phyloP scores from a whole-genome alignment of 92 coral and sea anemone species.

The Epizoanthus stellaris region DNA sequence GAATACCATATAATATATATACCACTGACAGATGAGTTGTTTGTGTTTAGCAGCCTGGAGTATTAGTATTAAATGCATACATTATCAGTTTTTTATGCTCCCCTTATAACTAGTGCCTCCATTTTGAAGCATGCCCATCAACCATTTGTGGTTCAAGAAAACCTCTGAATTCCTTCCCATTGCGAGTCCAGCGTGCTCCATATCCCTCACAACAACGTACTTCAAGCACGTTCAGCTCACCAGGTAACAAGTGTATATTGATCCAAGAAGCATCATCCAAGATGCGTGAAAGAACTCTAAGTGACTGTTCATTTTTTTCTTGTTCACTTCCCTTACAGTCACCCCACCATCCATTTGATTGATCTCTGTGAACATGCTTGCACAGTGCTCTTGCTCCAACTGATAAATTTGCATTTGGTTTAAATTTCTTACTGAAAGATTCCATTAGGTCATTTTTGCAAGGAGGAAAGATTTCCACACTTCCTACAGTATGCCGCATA shows the following conservation, averaged over 20 bases:
- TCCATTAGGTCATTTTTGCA: slow-evolving; percentile 43
- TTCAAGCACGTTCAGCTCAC: slow-evolving; percentile 85
- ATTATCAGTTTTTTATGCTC: too few relatives aligned
- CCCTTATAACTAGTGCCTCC: slow-evolving; percentile 77
- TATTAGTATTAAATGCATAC: too few relatives aligned
- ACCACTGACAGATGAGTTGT: too few relatives aligned
- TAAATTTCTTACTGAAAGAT: slow-evolving; percentile 73
- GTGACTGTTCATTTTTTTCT: slow-evolving; percentile 81
- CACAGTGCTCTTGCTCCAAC: slow-evolving; percentile 96
- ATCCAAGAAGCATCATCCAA: slow-evolving; percentile 87
- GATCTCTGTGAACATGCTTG: slow-evolving; percentile 90
- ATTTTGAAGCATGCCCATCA: slow-evolving; percentile 85
- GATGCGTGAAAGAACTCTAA: slow-evolving; percentile 56
- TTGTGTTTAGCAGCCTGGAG: too few relatives aligned
- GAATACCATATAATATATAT: too few relatives aligned
- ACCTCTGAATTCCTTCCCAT: slow-evolving; percentile 88
- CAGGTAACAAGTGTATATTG: slow-evolving; percentile 84
- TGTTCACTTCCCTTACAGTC: slow-evolving; percentile 78
- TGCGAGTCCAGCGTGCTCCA: slow-evolving; percentile 92
- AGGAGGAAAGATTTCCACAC: slow-evolving; percentile 84
- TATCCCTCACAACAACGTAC: slow-evolving; percentile 87
- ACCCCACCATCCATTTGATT: slow-evolving; percentile 88
- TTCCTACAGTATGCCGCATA: slow-evolving; percentile 86
- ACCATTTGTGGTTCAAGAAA: slow-evolving; percentile 95
- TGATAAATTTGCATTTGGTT: slow-evolving; percentile 70